Evolutionary conservation across 1,140 invertebrate genomes (phyloP), one percentile per base, ranked within the genome.

Genomic region (Phortica variegata): DNA sequence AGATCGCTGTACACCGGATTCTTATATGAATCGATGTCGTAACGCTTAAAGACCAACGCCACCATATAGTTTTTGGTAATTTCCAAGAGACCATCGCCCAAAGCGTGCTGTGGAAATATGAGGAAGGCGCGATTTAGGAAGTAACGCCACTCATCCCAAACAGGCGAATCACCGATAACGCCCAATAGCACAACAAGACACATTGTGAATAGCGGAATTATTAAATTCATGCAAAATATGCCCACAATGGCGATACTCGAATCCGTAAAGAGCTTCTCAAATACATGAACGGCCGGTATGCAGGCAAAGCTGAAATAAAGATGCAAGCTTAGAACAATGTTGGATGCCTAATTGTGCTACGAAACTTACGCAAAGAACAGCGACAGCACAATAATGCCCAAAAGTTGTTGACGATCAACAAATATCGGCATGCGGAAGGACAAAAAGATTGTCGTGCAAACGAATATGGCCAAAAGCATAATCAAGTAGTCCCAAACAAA

Each of bases 51-150:
- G 16, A 86, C 50, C 42, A 79, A 51, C 1, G 80, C 62, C 3
- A 78, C 79, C 65, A 86, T 84, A 18, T 84, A 84, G 70, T 87
- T 86, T 56, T 79, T 84, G 29, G 83, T 83, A 43, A 87, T 80
- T 58, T 84, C 79, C 0, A 87, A 61, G 2, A 87, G 63, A 2
- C 81, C 84, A 60, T 86, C 84, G 9, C 80, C 84, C 1, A 86
- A 59, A 0, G 79, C 78, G 58, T 86, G 86, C 65, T 85, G 84
- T 0, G 85, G 85, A 32, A 83, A 81, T 39, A 85, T 48, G 33
- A 87, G 56, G 44, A 85, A 79, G 2, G 82, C 60, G 56, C 82
- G 80, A 70, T 86, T 84, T 7, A 86, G 59, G 6, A 78, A 62
- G 68, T 83, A 78, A 6, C 85, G 77, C 7, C 79, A 79, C 34